These are phyloP conservation scores for Geotrypetes seraphini DNA, from an alignment of 2,797 vertebrate species.

Conservation along the genomic window DNA sequence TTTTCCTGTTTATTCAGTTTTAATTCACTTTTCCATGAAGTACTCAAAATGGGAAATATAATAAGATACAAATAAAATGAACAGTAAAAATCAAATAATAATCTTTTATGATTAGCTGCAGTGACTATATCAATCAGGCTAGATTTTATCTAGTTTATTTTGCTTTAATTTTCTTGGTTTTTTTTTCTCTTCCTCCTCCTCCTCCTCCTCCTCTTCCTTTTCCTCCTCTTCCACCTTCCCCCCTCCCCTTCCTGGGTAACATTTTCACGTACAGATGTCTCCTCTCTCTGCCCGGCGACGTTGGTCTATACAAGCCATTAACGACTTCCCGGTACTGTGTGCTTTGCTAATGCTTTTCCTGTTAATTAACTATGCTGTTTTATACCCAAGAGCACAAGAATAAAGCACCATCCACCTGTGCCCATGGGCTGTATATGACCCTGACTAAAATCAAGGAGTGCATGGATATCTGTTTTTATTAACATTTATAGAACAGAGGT, in stretches of 20 bases:
- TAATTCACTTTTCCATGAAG: too few species aligned
- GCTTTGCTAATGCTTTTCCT: slow-evolving; percentile 54
- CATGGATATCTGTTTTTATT: too few species aligned
- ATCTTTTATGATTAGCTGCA: too few species aligned
- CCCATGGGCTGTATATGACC: slow-evolving; percentile 16
- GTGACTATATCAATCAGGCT: too few species aligned
- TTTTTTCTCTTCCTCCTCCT: slow-evolving; percentile 55
- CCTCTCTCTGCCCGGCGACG: slow-evolving; percentile 83
- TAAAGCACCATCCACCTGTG: slow-evolving; percentile 56
- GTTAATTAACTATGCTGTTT: slow-evolving; percentile 46
- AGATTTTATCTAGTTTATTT: slow-evolving; percentile 42
- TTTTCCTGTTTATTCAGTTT: too few species aligned
- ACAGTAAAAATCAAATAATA: too few species aligned
- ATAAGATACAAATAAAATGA: too few species aligned
- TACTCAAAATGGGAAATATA: too few species aligned
- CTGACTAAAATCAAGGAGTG: slow-evolving; percentile 8
- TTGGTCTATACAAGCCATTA: slow-evolving; percentile 96
- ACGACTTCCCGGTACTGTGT: slow-evolving; percentile 94
- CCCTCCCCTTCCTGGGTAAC: slow-evolving; percentile 43
- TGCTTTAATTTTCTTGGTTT: slow-evolving; percentile 47
- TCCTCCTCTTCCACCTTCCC: neutral
- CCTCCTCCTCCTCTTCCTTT: slow-evolving; percentile 4
- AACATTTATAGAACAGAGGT: too few species aligned
- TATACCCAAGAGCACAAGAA: slow-evolving; percentile 58
- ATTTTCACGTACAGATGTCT: slow-evolving; percentile 74